phyloP scores from a whole-genome alignment of 2,113 vertebrate species.

The Brachyistius frenatus region DNA sequence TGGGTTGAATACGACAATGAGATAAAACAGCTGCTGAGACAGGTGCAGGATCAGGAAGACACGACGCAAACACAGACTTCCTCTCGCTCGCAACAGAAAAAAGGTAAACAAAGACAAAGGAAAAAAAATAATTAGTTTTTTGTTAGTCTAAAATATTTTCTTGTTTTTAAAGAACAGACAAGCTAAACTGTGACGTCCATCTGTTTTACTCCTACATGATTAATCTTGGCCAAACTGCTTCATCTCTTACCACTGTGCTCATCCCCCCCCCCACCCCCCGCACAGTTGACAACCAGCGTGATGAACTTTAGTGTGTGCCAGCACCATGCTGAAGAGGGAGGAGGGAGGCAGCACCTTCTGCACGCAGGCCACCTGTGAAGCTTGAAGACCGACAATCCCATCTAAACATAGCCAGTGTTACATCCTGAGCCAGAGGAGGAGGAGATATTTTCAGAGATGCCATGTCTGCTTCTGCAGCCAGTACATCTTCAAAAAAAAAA shows the following conservation, averaged over 20 bases:
- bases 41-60: slow-evolving; percentile 77
- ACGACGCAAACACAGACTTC: slow-evolving; percentile 4
- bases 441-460: slow-evolving; percentile 61
- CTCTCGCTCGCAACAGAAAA: slow-evolving; percentile 37
- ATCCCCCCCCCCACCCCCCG: background rate
- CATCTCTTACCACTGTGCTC: background rate
- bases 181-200: background rate
- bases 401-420: slow-evolving; percentile 69
- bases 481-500: slow-evolving; percentile 49
- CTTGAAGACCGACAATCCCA: slow-evolving; percentile 72
- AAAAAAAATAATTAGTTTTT: background rate
- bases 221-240: background rate
- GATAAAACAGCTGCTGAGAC: slow-evolving; percentile 87
- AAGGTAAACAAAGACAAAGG: slow-evolving; percentile 60
- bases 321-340: slow-evolving; percentile 53
- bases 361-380: slow-evolving; percentile 68
- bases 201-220: slow-evolving; percentile 3
- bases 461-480: slow-evolving; percentile 50
- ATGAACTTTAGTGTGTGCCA: slow-evolving; percentile 90
- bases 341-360: slow-evolving; percentile 59
- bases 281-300: slow-evolving; percentile 83
- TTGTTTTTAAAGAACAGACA: background rate
- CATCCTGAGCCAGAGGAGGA: slow-evolving; percentile 40
- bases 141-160: background rate
- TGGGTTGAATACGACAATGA: slow-evolving; percentile 93